phyloP scores from a whole-genome alignment of 2,113 vertebrate genomes.

The Cinclus mexicanus region DNA sequence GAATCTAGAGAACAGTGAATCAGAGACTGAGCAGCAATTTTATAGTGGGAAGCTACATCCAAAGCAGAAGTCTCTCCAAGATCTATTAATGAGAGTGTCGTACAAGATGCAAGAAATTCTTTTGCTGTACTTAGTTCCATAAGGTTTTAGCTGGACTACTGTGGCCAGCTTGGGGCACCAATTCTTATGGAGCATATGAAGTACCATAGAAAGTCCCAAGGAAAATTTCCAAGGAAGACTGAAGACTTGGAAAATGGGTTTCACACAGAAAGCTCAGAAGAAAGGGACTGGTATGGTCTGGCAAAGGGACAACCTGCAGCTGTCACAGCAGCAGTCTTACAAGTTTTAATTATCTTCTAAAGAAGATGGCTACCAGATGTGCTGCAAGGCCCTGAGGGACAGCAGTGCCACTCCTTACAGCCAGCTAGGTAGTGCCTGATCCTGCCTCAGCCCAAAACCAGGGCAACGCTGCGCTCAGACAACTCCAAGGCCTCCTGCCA shows the following conservation, averaged over 20 bases:
- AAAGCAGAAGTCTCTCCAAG: neutral
- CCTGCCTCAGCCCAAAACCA: neutral
- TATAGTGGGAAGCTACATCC: neutral
- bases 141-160: neutral
- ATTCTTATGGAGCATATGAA: neutral
- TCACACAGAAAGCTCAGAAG: neutral
- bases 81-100: neutral
- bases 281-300: neutral
- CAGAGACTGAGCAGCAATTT: neutral
- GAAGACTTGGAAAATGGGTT: neutral
- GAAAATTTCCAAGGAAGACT: neutral
- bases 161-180: neutral
- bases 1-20: neutral
- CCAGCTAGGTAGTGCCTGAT: neutral
- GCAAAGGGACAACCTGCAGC: neutral
- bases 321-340: neutral
- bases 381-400: neutral
- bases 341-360: neutral
- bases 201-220: neutral
- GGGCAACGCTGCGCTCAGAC: fast-evolving
- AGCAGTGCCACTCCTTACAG: neutral
- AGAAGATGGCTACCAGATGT: neutral
- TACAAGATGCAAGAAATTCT: neutral
- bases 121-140: neutral
- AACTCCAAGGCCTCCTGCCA: neutral